Base-by-base conservation (phyloP, 2,113 vertebrate genomes). In the Syngnathoides biaculeatus region DNA sequence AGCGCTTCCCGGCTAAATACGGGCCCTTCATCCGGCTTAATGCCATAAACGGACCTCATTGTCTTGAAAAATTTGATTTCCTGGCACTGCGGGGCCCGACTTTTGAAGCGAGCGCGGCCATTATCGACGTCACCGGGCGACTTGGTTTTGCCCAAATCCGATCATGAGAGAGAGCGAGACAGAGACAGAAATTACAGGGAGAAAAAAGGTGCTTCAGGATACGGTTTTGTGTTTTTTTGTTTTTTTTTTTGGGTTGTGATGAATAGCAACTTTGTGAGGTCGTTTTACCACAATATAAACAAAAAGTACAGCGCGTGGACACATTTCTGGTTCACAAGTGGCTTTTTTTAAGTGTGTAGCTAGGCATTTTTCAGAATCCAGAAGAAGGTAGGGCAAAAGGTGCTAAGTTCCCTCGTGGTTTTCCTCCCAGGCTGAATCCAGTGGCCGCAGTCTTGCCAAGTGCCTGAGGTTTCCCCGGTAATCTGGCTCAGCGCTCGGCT, bases 31-130 rank as follows among this genome's bases (percentile, higher is more conserved):
- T 90, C 82, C 72, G 55, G 86, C 80, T 87, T 83, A 89, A 90
- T 88, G 81, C 79, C 78, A 84, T 87, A 92, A 92, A 93, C 91
- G 85, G 87, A 89, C 83, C 86, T 92, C 86, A 91, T 92, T 91
- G 91, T 93, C 87, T 90, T 66, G 84, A 88, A 86, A 78, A 90
- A 92, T 91, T 85, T 65, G 84, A 91, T 92, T 91, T 92, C 86
- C 86, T 87, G 88, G 83, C 85, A 76, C 90, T 84, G 71, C 69
- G 74, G 40, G 57, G 84, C 38, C 60, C 40, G n/a, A 42, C 61
- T 52, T 48, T 30, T 48, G 17, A 20, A 48, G 47, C 4, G 15
- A 50, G 35, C 2, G 12, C 0, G 27, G 64, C 74, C 84, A 89
- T 92, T 92, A 93, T 92, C 91, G 85, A 89, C n/a, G n/a, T n/a